Percentiles rank a stretch among this genome's conserved stretches.
phyloP scores from a whole-genome alignment of 1,140 invertebrate species.

The Drosophila burlai region DNA sequence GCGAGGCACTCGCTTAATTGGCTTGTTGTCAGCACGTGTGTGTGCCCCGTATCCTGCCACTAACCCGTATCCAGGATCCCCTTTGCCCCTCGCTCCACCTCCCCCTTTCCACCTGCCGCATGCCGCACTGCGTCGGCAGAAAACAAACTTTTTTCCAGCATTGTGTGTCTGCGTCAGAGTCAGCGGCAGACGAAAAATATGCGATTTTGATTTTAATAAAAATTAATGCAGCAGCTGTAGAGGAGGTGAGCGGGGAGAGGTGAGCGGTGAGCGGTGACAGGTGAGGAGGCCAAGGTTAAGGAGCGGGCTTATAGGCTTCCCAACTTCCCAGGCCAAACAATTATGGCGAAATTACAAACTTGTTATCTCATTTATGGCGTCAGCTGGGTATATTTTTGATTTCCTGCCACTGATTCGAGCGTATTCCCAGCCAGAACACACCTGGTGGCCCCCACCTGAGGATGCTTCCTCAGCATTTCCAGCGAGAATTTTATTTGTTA shows the following conservation, averaged over 20 bases:
- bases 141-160: slow-evolving; percentile 41
- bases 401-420: slow-evolving; percentile 52
- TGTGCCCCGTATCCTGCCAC: slow-evolving; percentile 3
- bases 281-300: background rate
- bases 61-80: background rate
- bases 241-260: background rate
- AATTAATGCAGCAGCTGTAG: slow-evolving; percentile 44
- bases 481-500: too few relatives aligned
- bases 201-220: slow-evolving; percentile 75
- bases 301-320: slow-evolving; percentile 10
- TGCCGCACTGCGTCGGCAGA: background rate
- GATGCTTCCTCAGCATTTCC: too few relatives aligned
- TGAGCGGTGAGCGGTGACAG: background rate
- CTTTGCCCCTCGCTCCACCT: too few relatives aligned
- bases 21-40: slow-evolving; percentile 55
- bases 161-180: slow-evolving; percentile 1
- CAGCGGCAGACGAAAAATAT: slow-evolving; percentile 54
- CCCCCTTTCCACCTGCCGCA: background rate
- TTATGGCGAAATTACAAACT: slow-evolving; percentile 80
- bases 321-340: slow-evolving; percentile 34
- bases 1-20: slow-evolving; percentile 44
- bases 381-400: slow-evolving; percentile 77
- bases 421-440: background rate
- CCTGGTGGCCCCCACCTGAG: background rate
- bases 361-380: slow-evolving; percentile 80